phyloP scores from a whole-genome alignment of 2,113 vertebrate genomes.

The Dipodomys spectabilis region DNA sequence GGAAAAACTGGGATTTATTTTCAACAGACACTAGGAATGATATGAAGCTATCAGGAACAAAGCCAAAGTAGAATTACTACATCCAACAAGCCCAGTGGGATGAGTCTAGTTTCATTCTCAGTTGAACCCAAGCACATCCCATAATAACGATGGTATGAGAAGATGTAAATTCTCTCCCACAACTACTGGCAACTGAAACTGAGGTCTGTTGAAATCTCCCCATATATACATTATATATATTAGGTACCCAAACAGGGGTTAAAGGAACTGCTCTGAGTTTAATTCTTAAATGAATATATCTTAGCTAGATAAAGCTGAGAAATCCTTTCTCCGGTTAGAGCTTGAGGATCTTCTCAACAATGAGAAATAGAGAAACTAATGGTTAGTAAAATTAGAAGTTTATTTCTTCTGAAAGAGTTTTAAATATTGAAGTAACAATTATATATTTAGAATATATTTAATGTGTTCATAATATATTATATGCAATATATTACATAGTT shows the following conservation, averaged over 20 bases:
- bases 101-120: neutral
- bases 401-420: slow-evolving; percentile 7
- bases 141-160: neutral
- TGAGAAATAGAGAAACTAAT: neutral
- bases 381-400: neutral
- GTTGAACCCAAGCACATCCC: neutral
- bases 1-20: too few relatives aligned
- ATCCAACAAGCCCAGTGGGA: neutral
- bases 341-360: neutral
- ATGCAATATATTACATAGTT: too few relatives aligned
- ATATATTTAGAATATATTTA: too few relatives aligned
- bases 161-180: neutral
- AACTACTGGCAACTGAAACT: neutral
- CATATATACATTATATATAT: too few relatives aligned
- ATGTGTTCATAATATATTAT: too few relatives aligned
- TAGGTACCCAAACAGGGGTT: too few relatives aligned
- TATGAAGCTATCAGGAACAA: too few relatives aligned
- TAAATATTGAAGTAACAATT: neutral
- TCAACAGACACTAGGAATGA: too few relatives aligned
- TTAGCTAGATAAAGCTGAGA: neutral
- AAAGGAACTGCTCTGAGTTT: neutral
- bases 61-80: too few relatives aligned
- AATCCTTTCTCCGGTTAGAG: neutral
- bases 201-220: neutral
- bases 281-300: neutral